phyloP scores from a whole-genome alignment of 1,140 invertebrate species.

The Oscheius sp. region DNA sequence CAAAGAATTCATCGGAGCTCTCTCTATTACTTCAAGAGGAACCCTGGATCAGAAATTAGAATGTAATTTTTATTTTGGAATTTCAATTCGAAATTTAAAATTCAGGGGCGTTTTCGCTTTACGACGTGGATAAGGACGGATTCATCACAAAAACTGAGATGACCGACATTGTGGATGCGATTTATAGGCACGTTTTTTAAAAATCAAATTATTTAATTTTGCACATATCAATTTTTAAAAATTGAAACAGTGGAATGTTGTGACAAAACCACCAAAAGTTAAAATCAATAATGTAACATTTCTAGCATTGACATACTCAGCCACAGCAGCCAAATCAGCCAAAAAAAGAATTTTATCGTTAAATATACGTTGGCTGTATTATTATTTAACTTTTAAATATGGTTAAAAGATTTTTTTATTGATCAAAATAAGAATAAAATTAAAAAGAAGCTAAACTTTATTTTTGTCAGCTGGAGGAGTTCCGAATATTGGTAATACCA shows the following conservation, averaged over 20 bases:
- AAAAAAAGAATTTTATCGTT: no score
- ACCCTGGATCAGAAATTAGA: constrained; percentile 63
- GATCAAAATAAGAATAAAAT: no score
- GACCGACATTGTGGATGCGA: constrained; percentile 65
- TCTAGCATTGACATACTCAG: not conserved
- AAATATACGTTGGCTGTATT: no score
- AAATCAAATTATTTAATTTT: no score
- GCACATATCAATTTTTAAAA: not conserved
- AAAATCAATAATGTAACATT: not conserved
- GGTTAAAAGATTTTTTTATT: no score
- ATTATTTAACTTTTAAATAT: no score
- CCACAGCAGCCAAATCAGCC: no score
- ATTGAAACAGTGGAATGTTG: no score
- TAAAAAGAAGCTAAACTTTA: no score
- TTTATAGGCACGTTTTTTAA: constrained; percentile 58
- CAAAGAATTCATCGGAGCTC: constrained; percentile 61
- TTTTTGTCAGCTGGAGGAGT: no score
- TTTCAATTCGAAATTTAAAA: constrained; percentile 22
- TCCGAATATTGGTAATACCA: no score
- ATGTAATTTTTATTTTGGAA: constrained; percentile 48
- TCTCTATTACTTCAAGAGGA: constrained; percentile 62
- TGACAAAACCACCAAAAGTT: no score
- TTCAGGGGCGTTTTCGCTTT: constrained; percentile 66
- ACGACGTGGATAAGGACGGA: constrained; percentile 67
- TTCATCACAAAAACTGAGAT: constrained; percentile 65